Percentiles rank a stretch among this genome's conserved stretches.
phyloP scores from a whole-genome alignment of 2,797 vertebrate species.

The Valencia hispanica region DNA sequence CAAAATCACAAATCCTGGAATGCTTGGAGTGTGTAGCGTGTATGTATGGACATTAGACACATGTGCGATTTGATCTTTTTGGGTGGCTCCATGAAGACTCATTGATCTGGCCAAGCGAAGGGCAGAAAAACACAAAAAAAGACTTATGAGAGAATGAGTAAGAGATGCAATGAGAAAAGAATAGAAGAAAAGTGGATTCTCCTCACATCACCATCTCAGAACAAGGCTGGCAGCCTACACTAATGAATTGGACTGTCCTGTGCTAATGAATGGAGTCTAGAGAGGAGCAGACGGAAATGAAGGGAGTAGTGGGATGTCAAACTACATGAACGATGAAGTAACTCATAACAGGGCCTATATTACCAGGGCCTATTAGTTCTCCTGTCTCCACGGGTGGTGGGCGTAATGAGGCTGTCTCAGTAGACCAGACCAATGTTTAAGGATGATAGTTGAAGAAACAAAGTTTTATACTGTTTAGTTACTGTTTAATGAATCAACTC shows the following conservation, averaged over 20 bases:
- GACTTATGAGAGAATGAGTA: slow-evolving; percentile 35
- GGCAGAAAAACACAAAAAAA: slow-evolving; percentile 41
- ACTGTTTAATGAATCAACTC: slow-evolving; percentile 9
- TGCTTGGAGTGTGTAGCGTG: slow-evolving; percentile 16
- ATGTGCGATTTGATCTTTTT: slow-evolving; percentile 35
- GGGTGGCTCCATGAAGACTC: slow-evolving; percentile 20
- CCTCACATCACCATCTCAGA: slow-evolving; percentile 46
- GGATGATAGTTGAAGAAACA: slow-evolving; percentile 19
- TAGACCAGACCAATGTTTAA: slow-evolving; percentile 51
- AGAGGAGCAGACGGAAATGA: slow-evolving; percentile 71
- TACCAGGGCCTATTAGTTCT: slow-evolving; percentile 70
- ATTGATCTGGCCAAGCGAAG: slow-evolving; percentile 41
- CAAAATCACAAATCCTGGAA: slow-evolving; percentile 35
- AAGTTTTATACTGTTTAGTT: slow-evolving; percentile 2
- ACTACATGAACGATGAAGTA: slow-evolving; percentile 73
- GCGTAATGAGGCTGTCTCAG: slow-evolving; percentile 67
- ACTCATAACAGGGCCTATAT: slow-evolving; percentile 67
- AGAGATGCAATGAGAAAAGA: slow-evolving; percentile 19
- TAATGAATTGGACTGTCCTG: slow-evolving; percentile 75
- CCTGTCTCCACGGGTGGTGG: slow-evolving; percentile 64
- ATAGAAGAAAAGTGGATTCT: slow-evolving; percentile 23
- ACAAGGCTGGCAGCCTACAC: slow-evolving; percentile 44
- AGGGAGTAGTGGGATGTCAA: slow-evolving; percentile 65
- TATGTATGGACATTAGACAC: slow-evolving; percentile 9
- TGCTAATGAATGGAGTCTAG: slow-evolving; percentile 75